A percentile compares a stretch with the other conserved stretches of the same genome.
Conservation (phyloP, 1,140 invertebrate species). For the Drosophila jambulina region DNA sequence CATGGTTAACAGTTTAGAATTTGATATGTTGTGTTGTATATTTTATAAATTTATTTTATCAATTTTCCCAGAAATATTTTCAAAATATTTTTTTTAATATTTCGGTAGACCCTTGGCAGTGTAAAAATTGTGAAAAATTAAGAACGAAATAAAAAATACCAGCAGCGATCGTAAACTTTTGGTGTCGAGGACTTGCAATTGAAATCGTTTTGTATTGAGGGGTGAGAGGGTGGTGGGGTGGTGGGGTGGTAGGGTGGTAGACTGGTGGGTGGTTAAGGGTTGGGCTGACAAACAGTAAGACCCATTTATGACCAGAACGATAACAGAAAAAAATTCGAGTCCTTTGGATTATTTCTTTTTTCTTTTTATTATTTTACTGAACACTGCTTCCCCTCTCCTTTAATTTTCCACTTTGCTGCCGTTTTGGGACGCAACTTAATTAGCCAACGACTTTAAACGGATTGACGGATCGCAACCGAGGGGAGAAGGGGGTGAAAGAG, state of each 20-base stretch:
- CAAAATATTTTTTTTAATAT: too few species aligned
- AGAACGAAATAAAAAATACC: constrained; percentile 41
- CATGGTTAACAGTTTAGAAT: not conserved
- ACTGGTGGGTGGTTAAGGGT: not conserved
- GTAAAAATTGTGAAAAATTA: constrained; percentile 40
- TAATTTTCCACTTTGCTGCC: constrained; percentile 42
- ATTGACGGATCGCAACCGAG: constrained; percentile 25
- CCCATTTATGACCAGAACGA: constrained; percentile 45
- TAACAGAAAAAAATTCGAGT: constrained; percentile 31
- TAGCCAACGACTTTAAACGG: constrained; percentile 74
- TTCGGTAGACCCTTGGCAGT: not conserved
- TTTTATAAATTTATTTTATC: too few species aligned
- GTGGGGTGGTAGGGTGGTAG: not conserved
- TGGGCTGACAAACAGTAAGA: constrained; percentile 17
- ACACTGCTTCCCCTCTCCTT: not conserved
- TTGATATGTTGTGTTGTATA: too few species aligned
- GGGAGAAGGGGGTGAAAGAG: too few species aligned
- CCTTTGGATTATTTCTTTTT: not conserved
- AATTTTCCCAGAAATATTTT: too few species aligned
- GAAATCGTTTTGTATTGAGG: constrained; percentile 30
- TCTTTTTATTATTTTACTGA: not conserved
- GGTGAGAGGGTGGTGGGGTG: not conserved
- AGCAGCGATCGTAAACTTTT: constrained; percentile 49
- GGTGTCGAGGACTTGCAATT: constrained; percentile 43
- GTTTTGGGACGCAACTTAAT: constrained; percentile 63